Evolutionary conservation across 2,797 vertebrate species (phyloP).

Genomic region (Takifugu rubripes): DNA sequence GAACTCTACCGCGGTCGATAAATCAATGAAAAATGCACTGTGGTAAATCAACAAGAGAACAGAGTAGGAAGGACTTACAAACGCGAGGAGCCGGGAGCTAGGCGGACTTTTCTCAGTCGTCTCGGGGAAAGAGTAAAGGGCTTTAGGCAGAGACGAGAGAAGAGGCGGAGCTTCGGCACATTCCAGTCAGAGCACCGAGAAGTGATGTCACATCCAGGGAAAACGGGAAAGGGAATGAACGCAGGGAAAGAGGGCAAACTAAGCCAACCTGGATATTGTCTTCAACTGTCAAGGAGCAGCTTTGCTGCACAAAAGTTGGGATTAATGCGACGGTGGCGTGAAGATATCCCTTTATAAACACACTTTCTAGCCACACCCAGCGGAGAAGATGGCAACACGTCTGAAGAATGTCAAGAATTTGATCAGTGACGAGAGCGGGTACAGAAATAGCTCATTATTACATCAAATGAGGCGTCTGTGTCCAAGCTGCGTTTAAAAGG

Average conservation of each 20-base stretch:
- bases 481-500: too few species aligned
- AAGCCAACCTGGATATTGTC: slow-evolving; percentile 20
- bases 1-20: too few species aligned
- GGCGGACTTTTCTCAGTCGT: slow-evolving; percentile 54
- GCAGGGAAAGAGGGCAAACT: slow-evolving; percentile 16
- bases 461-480: too few species aligned
- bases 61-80: slow-evolving; percentile 20
- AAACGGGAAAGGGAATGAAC: slow-evolving; percentile 35
- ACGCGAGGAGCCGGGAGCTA: slow-evolving; percentile 18
- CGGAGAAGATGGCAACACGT: slow-evolving; percentile 1
- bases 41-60: background rate
- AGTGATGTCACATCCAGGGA: slow-evolving; percentile 67
- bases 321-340: background rate
- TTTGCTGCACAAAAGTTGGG: background rate
- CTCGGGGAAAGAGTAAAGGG: slow-evolving; percentile 59
- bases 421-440: slow-evolving; percentile 1
- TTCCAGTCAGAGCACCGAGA: slow-evolving; percentile 65
- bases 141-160: slow-evolving; percentile 22
- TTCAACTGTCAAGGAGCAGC: background rate
- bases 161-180: slow-evolving; percentile 63
- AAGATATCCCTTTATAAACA: background rate
- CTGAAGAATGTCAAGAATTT: slow-evolving; percentile 11
- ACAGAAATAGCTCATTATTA: background rate
- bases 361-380: slow-evolving; percentile 40
- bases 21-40: background rate